A percentile compares a stretch with the other conserved stretches of the same genome.
These are phyloP conservation scores for Bothrops jararaca DNA, from an alignment of 2,113 vertebrate genomes.

Conservation along the genomic window DNA sequence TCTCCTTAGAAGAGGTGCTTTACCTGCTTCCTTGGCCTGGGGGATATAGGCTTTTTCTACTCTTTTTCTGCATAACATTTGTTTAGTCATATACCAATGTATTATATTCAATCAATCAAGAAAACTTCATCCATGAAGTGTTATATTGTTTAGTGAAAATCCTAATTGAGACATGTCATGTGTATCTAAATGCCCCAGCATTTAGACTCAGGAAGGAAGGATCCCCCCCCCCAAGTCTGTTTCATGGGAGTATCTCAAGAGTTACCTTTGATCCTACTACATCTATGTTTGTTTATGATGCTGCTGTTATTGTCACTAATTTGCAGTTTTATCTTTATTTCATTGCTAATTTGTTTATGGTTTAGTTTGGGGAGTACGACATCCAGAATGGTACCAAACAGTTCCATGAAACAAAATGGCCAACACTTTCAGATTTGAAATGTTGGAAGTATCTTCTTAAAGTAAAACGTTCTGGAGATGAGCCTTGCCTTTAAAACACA, in stretches of 20 bases:
- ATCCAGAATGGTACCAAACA: neutral
- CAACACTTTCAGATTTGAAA: neutral
- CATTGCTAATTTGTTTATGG: neutral
- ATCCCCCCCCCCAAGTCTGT: neutral
- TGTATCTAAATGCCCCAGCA: neutral
- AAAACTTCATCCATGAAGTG: neutral
- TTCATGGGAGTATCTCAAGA: neutral
- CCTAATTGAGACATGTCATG: neutral
- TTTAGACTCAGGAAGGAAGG: neutral
- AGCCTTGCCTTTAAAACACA: neutral
- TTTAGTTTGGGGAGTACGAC: neutral
- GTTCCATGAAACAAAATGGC: neutral
- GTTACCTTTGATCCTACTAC: neutral
- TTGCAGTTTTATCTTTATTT: neutral
- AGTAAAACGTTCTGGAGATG: neutral
- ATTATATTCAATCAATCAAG: neutral
- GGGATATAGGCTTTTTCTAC: neutral
- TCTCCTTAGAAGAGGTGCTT: neutral
- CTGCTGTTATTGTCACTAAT: neutral
- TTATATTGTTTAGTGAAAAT: neutral
- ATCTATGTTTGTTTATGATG: neutral
- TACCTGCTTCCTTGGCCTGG: neutral
- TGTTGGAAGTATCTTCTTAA: neutral
- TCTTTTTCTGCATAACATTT: neutral
- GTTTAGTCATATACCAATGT: neutral